phyloP scores from a whole-genome alignment of 2,888 invertebrate species.

The Pilophorus perplexus region DNA sequence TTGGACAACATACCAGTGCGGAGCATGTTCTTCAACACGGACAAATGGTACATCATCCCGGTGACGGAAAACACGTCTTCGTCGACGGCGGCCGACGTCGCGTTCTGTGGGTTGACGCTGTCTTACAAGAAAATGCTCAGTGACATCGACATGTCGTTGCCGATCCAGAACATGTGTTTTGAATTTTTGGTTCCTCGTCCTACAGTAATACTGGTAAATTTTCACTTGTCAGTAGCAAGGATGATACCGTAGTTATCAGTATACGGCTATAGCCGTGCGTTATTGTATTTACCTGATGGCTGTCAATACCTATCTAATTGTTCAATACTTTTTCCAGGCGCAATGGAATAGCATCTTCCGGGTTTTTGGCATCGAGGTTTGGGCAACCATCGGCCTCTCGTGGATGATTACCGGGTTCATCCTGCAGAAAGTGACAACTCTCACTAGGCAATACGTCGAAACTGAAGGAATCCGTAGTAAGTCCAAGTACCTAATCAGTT shows the following conservation, averaged over 20 bases:
- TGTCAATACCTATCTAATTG: no score
- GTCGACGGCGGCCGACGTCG: slow-evolving; percentile 25
- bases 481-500: not conserved
- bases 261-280: no score
- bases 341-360: slow-evolving; percentile 42
- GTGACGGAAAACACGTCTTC: slow-evolving; percentile 3
- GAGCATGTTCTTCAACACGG: slow-evolving; percentile 6
- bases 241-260: no score
- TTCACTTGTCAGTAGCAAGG: no score
- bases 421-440: slow-evolving; percentile 34
- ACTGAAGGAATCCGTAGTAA: slow-evolving; percentile 13
- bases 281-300: no score
- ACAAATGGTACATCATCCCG: slow-evolving; percentile 28
- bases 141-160: slow-evolving; percentile 23
- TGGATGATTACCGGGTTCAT: slow-evolving; percentile 19
- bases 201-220: not conserved
- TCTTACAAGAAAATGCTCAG: slow-evolving; percentile 22
- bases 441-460: slow-evolving; percentile 2
- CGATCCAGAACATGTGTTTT: slow-evolving; percentile 23
- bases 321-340: not conserved
- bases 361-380: slow-evolving; percentile 22
- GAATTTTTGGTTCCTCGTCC: slow-evolving; percentile 38
- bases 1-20: not conserved
- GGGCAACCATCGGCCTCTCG: slow-evolving; percentile 21
- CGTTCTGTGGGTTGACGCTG: slow-evolving; percentile 40